Base-by-base conservation (phyloP, 2,113 vertebrate genomes). In the Archilochus colubris region DNA sequence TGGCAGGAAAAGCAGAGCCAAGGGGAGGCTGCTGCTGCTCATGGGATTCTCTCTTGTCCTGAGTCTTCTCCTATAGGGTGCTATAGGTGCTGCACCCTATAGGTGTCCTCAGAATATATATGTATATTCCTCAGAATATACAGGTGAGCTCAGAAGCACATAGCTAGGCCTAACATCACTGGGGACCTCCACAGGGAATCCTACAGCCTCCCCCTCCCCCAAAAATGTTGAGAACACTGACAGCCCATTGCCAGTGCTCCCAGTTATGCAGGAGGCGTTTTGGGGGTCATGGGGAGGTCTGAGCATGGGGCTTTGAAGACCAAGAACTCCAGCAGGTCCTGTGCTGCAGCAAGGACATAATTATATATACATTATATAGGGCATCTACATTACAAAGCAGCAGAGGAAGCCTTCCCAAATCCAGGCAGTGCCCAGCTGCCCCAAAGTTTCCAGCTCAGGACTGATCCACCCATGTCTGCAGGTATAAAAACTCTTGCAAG, bases 1-100 rank as follows among this genome's bases (percentile, higher is more conserved):
- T 79, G 69, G 53, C 62, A 90, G 88, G n/a, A 85, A 85, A 50
- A 93, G 22, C 25, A 54, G 48, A 90, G 75, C 62, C 82, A 55
- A 63, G 19, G 53, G 21, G 31, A 67, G 44, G 30, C 64, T 66
- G 82, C 51, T 66, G 82, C 51, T 2, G 7, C 55, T 77, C 1
- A 0, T 4, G 1, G 40, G 70, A 67, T 75, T 40, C 53, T 58
- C 66, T 58, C 66, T 48, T 82, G 62, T 46, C 43, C 31, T 31
- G 36, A 43, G n/a, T 23, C 3, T 23, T 28, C 51, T 48, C 40
- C 74, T 36, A 23, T 1, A 55, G 27, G 48, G 54, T 62, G 36
- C 66, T 62, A 10, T 0, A 25, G n/a, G 50, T 33, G 25, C 36
- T 40, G 40, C 33, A 33, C 33, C 33, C 33, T 33, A 33, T 33